A percentile compares a stretch with the other conserved stretches of the same genome.
phyloP scores from a whole-genome alignment of 2,888 invertebrate species.

The Synergus umbraculus region DNA sequence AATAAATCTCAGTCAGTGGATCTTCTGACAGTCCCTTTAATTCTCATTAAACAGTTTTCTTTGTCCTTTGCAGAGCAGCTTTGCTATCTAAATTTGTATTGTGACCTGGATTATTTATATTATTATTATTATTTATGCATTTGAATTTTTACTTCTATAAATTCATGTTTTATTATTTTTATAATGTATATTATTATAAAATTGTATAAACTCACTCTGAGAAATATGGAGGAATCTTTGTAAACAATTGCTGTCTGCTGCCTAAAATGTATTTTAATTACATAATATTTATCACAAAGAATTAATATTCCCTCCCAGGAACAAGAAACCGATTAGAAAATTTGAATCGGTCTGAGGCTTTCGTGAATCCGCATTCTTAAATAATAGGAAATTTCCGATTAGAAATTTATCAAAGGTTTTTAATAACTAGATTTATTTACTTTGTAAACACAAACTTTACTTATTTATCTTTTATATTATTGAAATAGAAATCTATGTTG shows the following conservation, averaged over 20 bases:
- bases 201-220: slow-evolving; percentile 83
- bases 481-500: no score
- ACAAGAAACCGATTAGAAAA: no score
- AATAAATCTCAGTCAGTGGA: slow-evolving; percentile 95
- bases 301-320: no score
- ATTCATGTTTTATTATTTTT: not conserved
- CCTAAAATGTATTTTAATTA: no score
- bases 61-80: slow-evolving; percentile 98
- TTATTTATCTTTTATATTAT: no score
- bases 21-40: slow-evolving; percentile 94
- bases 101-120: slow-evolving; percentile 95
- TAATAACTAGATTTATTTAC: no score
- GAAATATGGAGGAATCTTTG: slow-evolving; percentile 95
- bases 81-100: slow-evolving; percentile 96
- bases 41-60: slow-evolving; percentile 88
- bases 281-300: no score
- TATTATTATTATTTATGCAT: slow-evolving; percentile 83
- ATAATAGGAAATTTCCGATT: no score
- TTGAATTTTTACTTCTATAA: not conserved
- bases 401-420: no score
- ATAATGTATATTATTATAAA: slow-evolving; percentile 36
- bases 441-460: no score
- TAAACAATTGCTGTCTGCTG: slow-evolving; percentile 82
- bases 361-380: no score
- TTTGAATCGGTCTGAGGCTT: no score